Evolutionary conservation across 2,797 vertebrate species (phyloP).

Genomic region (Poecile montanus): DNA sequence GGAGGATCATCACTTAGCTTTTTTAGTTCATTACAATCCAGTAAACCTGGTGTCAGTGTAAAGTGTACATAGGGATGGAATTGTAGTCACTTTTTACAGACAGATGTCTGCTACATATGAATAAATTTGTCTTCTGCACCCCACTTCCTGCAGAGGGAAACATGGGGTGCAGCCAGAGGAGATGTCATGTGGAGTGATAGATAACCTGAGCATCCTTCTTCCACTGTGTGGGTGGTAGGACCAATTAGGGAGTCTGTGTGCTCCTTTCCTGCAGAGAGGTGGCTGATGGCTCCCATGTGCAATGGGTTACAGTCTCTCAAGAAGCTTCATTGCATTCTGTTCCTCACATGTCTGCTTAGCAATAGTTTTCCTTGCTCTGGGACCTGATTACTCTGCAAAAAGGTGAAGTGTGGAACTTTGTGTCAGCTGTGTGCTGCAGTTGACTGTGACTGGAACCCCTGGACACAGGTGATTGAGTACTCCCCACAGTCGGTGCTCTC

Average conservation of each 20-base stretch:
- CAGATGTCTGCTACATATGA: not conserved
- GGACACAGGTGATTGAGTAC: not conserved
- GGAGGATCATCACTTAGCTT: conserved; percentile 24
- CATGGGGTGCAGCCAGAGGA: not conserved
- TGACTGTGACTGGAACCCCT: not conserved
- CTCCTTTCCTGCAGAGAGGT: not conserved
- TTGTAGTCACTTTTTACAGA: not conserved
- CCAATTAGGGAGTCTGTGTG: not conserved
- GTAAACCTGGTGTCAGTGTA: conserved; percentile 38
- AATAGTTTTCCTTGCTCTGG: not conserved
- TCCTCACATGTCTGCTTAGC: not conserved
- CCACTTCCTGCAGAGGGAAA: not conserved
- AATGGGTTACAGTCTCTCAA: not conserved
- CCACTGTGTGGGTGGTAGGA: fast-evolving
- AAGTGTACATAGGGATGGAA: conserved; percentile 7
- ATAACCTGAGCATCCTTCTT: not conserved
- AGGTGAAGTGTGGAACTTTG: not conserved
- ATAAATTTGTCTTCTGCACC: not conserved
- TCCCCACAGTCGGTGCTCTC: not conserved
- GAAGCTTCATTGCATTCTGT: not conserved
- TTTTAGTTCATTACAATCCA: conserved; percentile 43
- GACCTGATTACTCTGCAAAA: not conserved
- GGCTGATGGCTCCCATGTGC: not conserved
- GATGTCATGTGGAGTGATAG: not conserved
- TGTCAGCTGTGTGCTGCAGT: not conserved